A percentile compares a stretch with the other conserved stretches of the same genome.
Conservation (phyloP, 2,797 vertebrate species). For the Sebastes elongatus region DNA sequence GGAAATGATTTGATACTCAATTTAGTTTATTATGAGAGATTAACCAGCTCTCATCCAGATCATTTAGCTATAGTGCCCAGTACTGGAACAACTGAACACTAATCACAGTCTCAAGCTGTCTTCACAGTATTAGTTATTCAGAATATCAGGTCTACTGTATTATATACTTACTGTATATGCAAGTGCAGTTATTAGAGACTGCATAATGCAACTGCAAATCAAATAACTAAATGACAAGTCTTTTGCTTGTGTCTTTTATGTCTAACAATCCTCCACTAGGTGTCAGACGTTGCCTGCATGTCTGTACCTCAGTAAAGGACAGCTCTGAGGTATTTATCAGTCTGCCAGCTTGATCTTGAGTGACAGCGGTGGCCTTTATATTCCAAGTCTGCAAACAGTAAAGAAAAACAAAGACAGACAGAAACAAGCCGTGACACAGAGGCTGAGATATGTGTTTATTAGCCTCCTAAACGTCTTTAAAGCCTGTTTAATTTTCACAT, state of each 20-base stretch:
- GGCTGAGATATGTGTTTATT: conserved; percentile 45
- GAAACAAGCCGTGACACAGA: conserved; percentile 10
- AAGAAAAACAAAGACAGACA: conserved; percentile 35
- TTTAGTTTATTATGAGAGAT: too few species aligned
- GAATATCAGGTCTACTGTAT: not conserved
- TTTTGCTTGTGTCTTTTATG: too few species aligned
- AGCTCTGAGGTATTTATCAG: not conserved
- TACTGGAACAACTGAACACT: not conserved
- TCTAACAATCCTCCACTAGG: conserved; percentile 58
- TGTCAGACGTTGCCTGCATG: conserved; percentile 56
- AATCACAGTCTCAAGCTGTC: not conserved
- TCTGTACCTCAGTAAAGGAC: not conserved
- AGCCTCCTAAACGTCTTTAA: conserved; percentile 17
- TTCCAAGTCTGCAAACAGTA: not conserved
- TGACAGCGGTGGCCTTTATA: not conserved
- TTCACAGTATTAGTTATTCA: not conserved
- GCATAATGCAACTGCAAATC: not conserved
- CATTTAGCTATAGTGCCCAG: not conserved
- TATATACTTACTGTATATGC: too few species aligned
- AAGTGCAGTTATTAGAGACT: not conserved
- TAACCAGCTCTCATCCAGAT: not conserved
- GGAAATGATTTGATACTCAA: rapidly evolving
- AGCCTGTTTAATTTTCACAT: conserved; percentile 50
- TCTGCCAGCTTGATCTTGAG: not conserved
- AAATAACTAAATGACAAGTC: not conserved